phyloP scores from a whole-genome alignment of 2,888 invertebrate genomes.

The Villa cingulata region DNA sequence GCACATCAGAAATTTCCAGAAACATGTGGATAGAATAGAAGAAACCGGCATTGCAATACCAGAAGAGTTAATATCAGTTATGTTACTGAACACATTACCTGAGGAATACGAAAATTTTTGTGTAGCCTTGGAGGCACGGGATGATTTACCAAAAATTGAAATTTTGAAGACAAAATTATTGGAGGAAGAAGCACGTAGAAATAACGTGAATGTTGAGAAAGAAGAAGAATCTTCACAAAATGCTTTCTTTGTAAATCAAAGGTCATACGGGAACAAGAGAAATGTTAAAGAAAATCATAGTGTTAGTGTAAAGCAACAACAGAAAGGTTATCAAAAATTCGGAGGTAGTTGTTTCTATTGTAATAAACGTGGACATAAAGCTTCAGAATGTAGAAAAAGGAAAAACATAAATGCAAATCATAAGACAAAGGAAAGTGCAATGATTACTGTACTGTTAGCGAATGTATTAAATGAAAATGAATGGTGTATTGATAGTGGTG shows the following conservation, averaged over 20 bases:
- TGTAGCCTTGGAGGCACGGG: slow-evolving; percentile 7
- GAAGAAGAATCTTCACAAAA: no score
- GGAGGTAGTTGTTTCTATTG: slow-evolving; percentile 4
- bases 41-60: slow-evolving; percentile 8
- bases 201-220: no score
- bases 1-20: slow-evolving; percentile 4
- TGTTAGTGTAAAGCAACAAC: not conserved
- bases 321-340: not conserved
- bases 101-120: no score
- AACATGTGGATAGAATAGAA: slow-evolving; percentile 2
- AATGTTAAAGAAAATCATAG: slow-evolving; percentile 2
- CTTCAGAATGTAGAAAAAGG: slow-evolving; percentile 3
- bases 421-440: not conserved
- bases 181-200: slow-evolving; percentile 2
- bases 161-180: slow-evolving; percentile 6
- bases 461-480: not conserved
- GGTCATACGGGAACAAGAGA: not conserved
- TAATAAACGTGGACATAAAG: no score
- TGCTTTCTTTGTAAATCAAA: no score
- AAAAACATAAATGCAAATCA: not conserved
- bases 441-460: not conserved
- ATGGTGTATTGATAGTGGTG: slow-evolving; percentile 10
- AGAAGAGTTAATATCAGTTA: slow-evolving; percentile 4
- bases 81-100: no score
- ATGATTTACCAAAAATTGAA: no score